Percentiles rank a stretch among this genome's conserved stretches.
These are phyloP conservation scores for Forbesichthys papilliferus DNA, from an alignment of 2,113 vertebrate species.

Conservation along the genomic window DNA sequence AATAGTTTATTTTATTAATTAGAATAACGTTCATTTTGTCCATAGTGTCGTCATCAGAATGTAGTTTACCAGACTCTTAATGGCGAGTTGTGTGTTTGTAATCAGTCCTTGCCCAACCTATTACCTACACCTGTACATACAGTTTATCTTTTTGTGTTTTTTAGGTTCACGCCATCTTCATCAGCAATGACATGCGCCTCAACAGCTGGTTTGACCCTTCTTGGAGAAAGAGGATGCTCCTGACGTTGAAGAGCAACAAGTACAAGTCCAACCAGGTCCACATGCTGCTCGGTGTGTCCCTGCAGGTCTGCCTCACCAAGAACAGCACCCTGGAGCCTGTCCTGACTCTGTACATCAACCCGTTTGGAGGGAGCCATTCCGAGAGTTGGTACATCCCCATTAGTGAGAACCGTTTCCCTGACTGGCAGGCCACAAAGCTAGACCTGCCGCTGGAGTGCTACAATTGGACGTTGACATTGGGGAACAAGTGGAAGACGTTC, in stretches of 20 bases:
- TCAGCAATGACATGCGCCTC: slow-evolving; percentile 98
- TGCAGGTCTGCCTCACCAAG: slow-evolving; percentile 96
- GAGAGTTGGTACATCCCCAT: slow-evolving; percentile 98
- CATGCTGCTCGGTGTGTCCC: slow-evolving; percentile 92
- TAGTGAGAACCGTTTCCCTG: slow-evolving; percentile 88
- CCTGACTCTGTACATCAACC: slow-evolving; percentile 92
- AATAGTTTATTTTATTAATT: no score
- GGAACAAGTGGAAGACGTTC: slow-evolving; percentile 98
- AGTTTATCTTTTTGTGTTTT: neutral
- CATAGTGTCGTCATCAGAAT: no score
- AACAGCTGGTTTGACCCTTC: slow-evolving; percentile 99
- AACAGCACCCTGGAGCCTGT: slow-evolving; percentile 97
- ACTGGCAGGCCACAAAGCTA: slow-evolving; percentile 92
- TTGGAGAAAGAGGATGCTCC: slow-evolving; percentile 94
- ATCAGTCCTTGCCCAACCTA: no score
- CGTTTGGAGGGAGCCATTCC: slow-evolving; percentile 96
- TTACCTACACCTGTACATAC: neutral
- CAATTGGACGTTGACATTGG: slow-evolving; percentile 94
- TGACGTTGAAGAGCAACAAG: slow-evolving; percentile 97
- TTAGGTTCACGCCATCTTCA: slow-evolving; percentile 93
- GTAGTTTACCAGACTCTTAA: neutral
- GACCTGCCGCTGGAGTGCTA: slow-evolving; percentile 94
- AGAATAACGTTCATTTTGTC: no score
- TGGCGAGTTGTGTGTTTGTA: neutral
- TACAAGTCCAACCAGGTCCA: slow-evolving; percentile 97